Conservation (phyloP, 2,888 invertebrate species). For the Orchestes rusci region DNA sequence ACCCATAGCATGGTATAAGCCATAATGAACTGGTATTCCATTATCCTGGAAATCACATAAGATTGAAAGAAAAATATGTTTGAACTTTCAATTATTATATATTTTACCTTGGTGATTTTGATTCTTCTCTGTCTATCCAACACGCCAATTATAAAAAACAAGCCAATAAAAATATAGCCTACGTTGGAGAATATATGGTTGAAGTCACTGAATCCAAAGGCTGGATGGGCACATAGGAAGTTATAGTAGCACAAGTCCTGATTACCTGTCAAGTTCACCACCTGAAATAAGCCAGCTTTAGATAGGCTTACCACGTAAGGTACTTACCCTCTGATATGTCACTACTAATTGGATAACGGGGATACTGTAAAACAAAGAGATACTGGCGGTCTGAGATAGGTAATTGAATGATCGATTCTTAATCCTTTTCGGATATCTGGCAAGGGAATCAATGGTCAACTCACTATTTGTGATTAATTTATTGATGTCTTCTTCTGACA, state of each 20-base stretch:
- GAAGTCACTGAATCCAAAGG: slow-evolving; percentile 67
- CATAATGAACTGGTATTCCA: slow-evolving; percentile 73
- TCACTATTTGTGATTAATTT: slow-evolving; percentile 27
- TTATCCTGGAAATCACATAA: no score
- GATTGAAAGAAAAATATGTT: not conserved
- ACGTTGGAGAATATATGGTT: slow-evolving; percentile 83
- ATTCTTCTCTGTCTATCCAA: slow-evolving; percentile 46
- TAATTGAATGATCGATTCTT: slow-evolving; percentile 59
- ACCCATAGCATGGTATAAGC: slow-evolving; percentile 82
- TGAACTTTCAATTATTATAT: not conserved
- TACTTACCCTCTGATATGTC: slow-evolving; percentile 63
- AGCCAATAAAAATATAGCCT: slow-evolving; percentile 71
- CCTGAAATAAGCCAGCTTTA: slow-evolving; percentile 43
- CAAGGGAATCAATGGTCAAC: slow-evolving; percentile 54
- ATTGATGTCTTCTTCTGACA: slow-evolving; percentile 23
- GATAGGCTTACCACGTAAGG: not conserved
- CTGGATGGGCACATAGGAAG: slow-evolving; percentile 75
- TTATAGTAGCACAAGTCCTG: slow-evolving; percentile 88
- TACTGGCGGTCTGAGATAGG: slow-evolving; percentile 68
- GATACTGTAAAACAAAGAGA: slow-evolving; percentile 77
- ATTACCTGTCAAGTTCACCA: slow-evolving; percentile 70
- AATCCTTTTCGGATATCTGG: slow-evolving; percentile 51
- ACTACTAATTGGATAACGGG: slow-evolving; percentile 80
- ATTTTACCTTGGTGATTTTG: slow-evolving; percentile 29
- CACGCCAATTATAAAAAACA: slow-evolving; percentile 68